Evolutionary conservation across 2,113 vertebrate species (phyloP).

Genomic region (Glaucidium brasilianum): DNA sequence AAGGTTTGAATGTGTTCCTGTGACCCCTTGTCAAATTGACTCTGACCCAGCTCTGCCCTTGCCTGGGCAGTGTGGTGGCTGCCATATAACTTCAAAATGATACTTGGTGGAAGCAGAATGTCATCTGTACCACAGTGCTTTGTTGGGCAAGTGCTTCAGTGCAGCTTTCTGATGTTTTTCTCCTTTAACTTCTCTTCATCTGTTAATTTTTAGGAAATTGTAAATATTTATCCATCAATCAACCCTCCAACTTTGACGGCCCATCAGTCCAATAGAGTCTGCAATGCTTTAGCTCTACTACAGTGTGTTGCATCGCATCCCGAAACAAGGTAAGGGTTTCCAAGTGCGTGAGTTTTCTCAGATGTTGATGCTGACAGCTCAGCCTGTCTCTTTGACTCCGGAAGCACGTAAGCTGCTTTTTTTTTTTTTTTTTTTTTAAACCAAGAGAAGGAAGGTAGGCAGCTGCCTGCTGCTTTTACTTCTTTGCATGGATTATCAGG

Average conservation of each 20-base stretch:
- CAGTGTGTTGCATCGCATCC: slow-evolving; percentile 98
- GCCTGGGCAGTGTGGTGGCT: neutral
- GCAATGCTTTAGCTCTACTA: slow-evolving; percentile 93
- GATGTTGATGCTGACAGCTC: neutral
- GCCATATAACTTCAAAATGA: neutral
- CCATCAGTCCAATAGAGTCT: slow-evolving; percentile 97
- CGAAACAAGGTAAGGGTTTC: slow-evolving; percentile 86
- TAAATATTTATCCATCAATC: slow-evolving; percentile 99
- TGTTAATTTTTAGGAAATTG: slow-evolving; percentile 86
- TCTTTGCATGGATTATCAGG: neutral
- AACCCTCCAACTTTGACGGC: slow-evolving; percentile 96
- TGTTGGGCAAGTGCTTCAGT: neutral
- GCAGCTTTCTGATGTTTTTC: neutral
- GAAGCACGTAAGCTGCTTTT: neutral
- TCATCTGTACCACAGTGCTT: neutral
- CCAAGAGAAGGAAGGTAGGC: neutral
- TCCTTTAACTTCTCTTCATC: neutral
- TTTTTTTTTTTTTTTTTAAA: neutral
- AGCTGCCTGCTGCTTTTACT: neutral
- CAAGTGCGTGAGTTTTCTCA: neutral
- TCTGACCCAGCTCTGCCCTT: neutral
- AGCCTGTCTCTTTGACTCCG: neutral
- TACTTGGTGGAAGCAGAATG: neutral
- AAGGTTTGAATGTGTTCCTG: neutral
- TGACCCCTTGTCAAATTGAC: neutral